Evolutionary conservation across 1,140 invertebrate species (phyloP).

Genomic region (Amyelois transitella): DNA sequence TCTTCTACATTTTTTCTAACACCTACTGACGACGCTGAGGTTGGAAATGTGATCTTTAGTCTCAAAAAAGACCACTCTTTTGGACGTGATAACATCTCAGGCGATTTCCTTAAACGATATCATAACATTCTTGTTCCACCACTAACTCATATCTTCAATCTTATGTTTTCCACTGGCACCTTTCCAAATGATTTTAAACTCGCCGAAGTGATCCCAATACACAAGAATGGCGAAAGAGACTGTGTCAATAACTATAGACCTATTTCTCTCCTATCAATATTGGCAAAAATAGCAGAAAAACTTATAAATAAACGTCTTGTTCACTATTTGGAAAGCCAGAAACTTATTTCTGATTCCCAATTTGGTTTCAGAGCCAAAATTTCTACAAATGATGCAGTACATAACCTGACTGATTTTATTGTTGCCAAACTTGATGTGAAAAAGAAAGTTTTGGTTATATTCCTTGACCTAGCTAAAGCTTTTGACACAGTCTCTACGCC

Average conservation of each 20-base stretch:
- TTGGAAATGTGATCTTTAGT: too few relatives aligned
- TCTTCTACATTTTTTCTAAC: too few relatives aligned
- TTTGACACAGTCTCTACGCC: slow-evolving; percentile 8
- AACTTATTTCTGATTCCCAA: slow-evolving; percentile 4
- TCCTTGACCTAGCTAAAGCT: slow-evolving; percentile 9
- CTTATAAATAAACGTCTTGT: slow-evolving; percentile 5
- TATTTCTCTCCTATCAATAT: background rate
- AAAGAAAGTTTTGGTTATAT: background rate
- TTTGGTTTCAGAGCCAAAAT: slow-evolving; percentile 1
- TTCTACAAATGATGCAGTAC: slow-evolving; percentile 8
- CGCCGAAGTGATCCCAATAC: slow-evolving; percentile 4
- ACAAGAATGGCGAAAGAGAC: slow-evolving; percentile 4
- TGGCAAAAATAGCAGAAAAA: slow-evolving; percentile 12
- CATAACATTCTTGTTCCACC: background rate
- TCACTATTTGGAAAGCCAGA: slow-evolving; percentile 4
- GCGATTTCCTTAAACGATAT: background rate
- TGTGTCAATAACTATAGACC: slow-evolving; percentile 2
- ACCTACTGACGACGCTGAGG: too few relatives aligned
- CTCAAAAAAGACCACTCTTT: too few relatives aligned
- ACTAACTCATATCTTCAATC: slow-evolving; percentile 3
- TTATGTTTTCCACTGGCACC: background rate
- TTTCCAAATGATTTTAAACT: slow-evolving; percentile 2
- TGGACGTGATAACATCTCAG: background rate
- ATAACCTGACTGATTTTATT: background rate
- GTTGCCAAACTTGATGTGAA: background rate